Base-by-base conservation (phyloP, 1,140 invertebrate species). In the Drosophila mauritiana region DNA sequence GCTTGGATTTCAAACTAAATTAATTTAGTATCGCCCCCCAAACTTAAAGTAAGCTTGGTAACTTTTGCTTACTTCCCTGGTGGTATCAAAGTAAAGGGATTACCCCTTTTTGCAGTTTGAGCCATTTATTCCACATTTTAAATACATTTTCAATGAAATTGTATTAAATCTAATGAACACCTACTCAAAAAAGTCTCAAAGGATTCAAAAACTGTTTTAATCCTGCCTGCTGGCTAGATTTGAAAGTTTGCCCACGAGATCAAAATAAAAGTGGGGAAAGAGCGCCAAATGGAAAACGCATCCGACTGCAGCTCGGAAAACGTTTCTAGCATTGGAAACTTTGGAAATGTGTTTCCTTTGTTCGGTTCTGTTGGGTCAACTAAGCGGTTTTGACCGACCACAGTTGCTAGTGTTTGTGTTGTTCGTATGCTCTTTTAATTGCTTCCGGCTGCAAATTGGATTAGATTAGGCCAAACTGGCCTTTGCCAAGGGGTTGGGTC, bases 1-100 rank as follows among this genome's bases (percentile, higher is more conserved):
- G 67, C 45, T 56, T 52, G 15, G 55, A 68, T 67, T 74, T 80
- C 61, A 56, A 68, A 81, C 55, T 61, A 52, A 76, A 45, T 77
- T 80, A 58, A 76, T 51, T 52, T 46, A 48, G 56, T 43, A 6
- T 67, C 22, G 42, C 17, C 46, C 34, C 27, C 8, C 8, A 31
- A 64, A 55, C 31, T 8, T 27, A 40, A 61, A 72, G 52, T 48
- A 36, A 67, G 59, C 48, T 52, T 34, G n/a, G 34, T 1, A 64
- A 55, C 36, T 48, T 48, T 15, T n/a, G 46, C 25, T 15, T 5
- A 13, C 20, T 46, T 6, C 43, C 12, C 4, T 25, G 15, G 2
- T 22, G 3, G 0, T 49, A 8, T 3, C 1, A 25, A 13, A n/a
- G 25, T 20, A 7, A 48, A 3, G 12, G 5, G 22, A 48, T 2